phyloP scores from a whole-genome alignment of 1,140 invertebrate species.

The Papilio polyxenes region DNA sequence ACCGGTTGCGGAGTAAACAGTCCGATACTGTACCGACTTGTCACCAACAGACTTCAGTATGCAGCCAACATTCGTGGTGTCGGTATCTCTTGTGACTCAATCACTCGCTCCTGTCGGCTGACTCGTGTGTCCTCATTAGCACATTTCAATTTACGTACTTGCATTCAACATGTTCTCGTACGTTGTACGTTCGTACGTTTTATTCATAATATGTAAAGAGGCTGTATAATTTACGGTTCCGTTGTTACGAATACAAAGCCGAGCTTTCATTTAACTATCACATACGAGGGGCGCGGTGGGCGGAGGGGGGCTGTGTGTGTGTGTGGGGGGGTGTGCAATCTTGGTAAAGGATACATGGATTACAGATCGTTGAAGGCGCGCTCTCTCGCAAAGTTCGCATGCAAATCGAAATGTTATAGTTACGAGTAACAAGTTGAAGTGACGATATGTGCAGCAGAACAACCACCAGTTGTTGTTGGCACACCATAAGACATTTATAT shows the following conservation, averaged over 20 bases:
- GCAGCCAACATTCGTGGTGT: not conserved
- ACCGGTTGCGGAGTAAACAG: too few species aligned
- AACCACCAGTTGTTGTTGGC: too few species aligned
- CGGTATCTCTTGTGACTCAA: not conserved
- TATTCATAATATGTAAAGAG: slow-evolving; percentile 25
- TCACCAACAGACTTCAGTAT: not conserved
- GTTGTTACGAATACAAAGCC: slow-evolving; percentile 28
- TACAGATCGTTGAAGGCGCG: not conserved
- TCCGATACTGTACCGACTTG: not conserved
- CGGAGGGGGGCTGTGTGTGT: not conserved
- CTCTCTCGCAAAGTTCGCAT: not conserved
- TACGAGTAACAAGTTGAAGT: not conserved
- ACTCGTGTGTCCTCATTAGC: not conserved
- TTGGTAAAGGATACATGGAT: slow-evolving; percentile 21
- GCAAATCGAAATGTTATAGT: slow-evolving; percentile 1
- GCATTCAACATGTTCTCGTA: not conserved
- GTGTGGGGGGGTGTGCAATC: not conserved
- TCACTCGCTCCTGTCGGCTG: not conserved
- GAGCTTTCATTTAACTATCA: slow-evolving; percentile 25
- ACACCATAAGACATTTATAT: not conserved
- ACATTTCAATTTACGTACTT: not conserved
- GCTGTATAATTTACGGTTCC: slow-evolving; percentile 28
- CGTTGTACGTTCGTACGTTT: not conserved
- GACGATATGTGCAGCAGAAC: not conserved
- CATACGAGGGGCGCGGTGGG: not conserved